A percentile compares a stretch with the other conserved stretches of the same genome.
Evolutionary conservation across 2,113 vertebrate genomes (phyloP).

Genomic region (Vulpes ferrilata): DNA sequence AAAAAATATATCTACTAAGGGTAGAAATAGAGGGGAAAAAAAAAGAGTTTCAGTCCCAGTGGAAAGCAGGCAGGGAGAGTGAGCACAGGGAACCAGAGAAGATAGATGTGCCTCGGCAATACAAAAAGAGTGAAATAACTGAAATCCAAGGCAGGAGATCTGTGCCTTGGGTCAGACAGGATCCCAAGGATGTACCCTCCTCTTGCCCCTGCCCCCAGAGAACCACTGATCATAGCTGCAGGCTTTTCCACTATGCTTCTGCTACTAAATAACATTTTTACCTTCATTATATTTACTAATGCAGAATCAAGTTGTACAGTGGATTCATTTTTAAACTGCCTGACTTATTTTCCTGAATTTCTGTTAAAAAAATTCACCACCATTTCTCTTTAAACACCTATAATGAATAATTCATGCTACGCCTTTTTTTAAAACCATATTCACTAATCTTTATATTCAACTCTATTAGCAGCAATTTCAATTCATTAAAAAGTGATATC

Average conservation of each 20-base stretch:
- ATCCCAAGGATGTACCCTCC: background rate
- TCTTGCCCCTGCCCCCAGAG: background rate
- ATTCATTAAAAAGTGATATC: constrained; percentile 77
- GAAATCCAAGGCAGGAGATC: background rate
- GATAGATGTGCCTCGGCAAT: background rate
- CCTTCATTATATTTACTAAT: constrained; percentile 62
- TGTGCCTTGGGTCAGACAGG: background rate
- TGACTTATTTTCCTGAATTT: constrained; percentile 52
- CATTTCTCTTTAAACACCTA: constrained; percentile 53
- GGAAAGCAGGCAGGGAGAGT: background rate
- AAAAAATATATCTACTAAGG: background rate
- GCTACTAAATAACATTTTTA: background rate
- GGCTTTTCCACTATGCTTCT: background rate
- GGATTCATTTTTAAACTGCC: constrained; percentile 68
- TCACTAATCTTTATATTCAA: constrained; percentile 56
- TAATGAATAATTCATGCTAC: constrained; percentile 70
- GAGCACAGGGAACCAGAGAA: background rate
- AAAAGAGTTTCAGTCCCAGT: background rate
- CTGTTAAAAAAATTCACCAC: constrained; percentile 40
- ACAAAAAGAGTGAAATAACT: background rate
- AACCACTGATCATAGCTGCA: background rate
- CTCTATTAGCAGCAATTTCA: constrained; percentile 67
- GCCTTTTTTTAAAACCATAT: background rate
- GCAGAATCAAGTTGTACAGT: constrained; percentile 54
- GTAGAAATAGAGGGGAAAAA: background rate